phyloP scores from a whole-genome alignment of 2,797 vertebrate species.

The Podargus strigoides region DNA sequence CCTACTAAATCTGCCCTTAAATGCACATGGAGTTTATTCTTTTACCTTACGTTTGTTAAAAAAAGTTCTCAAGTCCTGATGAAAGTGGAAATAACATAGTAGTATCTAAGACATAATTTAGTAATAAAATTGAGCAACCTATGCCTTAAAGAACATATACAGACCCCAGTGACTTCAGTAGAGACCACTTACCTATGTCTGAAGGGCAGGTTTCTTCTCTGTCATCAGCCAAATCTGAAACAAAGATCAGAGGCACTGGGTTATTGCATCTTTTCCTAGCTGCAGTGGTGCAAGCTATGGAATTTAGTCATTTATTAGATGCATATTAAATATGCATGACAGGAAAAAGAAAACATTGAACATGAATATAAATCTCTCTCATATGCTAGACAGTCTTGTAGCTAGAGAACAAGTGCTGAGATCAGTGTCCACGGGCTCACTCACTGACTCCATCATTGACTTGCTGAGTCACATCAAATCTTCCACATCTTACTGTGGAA shows the following conservation, averaged over 20 bases:
- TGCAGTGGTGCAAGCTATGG: neutral
- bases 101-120: neutral
- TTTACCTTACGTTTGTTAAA: neutral
- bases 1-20: neutral
- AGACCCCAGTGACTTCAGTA: neutral
- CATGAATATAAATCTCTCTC: neutral
- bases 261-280: neutral
- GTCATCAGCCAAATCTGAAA: neutral
- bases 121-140: neutral
- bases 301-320: neutral
- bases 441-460: neutral
- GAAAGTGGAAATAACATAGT: neutral
- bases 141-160: neutral
- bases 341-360: neutral
- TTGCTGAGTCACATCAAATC: neutral
- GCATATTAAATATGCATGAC: neutral
- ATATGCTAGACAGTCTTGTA: neutral
- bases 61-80: neutral
- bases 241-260: neutral
- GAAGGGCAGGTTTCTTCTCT: neutral
- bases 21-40: neutral
- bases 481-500: neutral
- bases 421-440: neutral
- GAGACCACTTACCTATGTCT: neutral
- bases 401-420: neutral